These are phyloP conservation scores for Equus quagga DNA, from an alignment of 2,113 vertebrate species.

Conservation along the genomic window DNA sequence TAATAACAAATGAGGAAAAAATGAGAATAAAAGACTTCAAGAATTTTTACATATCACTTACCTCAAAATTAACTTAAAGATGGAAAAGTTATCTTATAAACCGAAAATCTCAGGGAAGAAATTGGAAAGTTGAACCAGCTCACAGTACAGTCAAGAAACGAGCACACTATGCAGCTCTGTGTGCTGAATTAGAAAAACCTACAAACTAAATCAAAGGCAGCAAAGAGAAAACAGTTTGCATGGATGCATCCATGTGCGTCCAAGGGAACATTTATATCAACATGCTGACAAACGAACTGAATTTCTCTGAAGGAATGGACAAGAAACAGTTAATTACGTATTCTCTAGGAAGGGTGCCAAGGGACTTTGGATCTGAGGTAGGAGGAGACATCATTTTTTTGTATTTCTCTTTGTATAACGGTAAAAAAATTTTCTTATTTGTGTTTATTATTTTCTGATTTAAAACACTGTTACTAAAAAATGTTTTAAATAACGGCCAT, in stretches of 20 bases:
- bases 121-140: not conserved
- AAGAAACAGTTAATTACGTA: not conserved
- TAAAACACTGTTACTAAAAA: not conserved
- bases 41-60: not conserved
- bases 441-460: not conserved
- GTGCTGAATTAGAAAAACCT: not conserved
- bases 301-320: not conserved
- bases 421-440: not conserved
- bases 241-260: not conserved
- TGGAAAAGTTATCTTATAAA: not conserved
- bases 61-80: not conserved
- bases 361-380: not conserved
- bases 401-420: not conserved
- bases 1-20: not conserved
- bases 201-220: not conserved
- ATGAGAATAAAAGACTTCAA: not conserved
- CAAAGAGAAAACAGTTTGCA: not conserved
- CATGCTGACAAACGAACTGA: not conserved
- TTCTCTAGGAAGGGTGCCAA: not conserved
- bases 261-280: not conserved
- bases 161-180: not conserved
- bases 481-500: not conserved
- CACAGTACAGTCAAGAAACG: accelerated
- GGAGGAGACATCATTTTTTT: not conserved
- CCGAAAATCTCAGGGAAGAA: not conserved